Evolutionary conservation across 2,888 invertebrate genomes (phyloP), one percentile per base, ranked within the genome.

Genomic region (Agelastica alni): DNA sequence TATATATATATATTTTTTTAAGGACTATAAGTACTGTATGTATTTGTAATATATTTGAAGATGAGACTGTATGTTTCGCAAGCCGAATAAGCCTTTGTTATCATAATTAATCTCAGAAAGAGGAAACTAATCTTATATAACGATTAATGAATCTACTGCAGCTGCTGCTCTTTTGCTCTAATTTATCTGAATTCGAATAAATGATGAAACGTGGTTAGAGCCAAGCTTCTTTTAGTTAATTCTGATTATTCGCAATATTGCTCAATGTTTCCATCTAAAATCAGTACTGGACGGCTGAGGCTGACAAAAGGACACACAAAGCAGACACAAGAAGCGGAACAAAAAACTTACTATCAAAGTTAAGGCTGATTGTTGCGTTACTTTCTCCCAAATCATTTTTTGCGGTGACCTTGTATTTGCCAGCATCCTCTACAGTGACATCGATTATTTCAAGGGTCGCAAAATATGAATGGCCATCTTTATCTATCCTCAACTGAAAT

Each of bases 321-420:
- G 66, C 66, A 59, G 62, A 64, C 61, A 65, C 63, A 64, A 68
- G 64, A 68, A 66, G 65, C 64, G 65, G 59, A 58, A 66, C 60
- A 56, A 58, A 51, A 63, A 73, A 91, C 94, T 93, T 85, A 96
- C 96, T 96, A 87, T 95, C 95, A 83, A 96, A 95, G 82, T 96
- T 96, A 71, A 96, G 87, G 81, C 95, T 95, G 79, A 96, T 94
- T 62, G 95, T 95, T 60, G 95, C 95, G 78, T 95, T 95, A 77
- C 94, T 94, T 80, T 97, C 96, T 77, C 97, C 97, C 72, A 96
- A 86, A 80, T 96, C 94, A 82, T 96, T 97, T 82, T 96, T 96
- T 72, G 95, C 95, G 72, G 92, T 94, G 71, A 96, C 94, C 82
- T 93, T 90, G 81, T 95, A 95, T 83, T 95, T 96, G 75, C 95